Conservation (phyloP, 2,113 vertebrate genomes). For the Spilogale gracilis region DNA sequence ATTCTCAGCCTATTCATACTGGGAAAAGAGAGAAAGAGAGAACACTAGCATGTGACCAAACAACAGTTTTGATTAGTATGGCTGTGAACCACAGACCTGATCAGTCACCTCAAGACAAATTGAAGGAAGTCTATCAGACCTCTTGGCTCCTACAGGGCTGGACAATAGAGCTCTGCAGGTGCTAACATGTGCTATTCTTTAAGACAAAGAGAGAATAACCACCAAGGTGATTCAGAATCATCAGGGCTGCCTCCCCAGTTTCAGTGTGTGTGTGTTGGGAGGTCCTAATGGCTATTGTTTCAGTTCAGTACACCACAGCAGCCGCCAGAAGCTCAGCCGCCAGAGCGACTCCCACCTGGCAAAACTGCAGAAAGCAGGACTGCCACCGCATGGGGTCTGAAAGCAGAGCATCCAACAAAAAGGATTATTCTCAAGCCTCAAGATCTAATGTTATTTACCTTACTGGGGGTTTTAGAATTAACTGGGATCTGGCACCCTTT, state of each 20-base stretch:
- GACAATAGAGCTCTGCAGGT: neutral
- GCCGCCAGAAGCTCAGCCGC: neutral
- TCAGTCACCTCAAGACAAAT: neutral
- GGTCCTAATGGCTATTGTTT: neutral
- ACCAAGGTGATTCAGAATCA: conserved; percentile 5
- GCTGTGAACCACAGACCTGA: neutral
- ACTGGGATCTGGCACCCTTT: neutral
- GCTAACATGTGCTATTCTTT: neutral
- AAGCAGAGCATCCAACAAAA: neutral
- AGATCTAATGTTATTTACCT: neutral
- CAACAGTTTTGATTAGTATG: neutral
- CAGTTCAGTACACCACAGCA: neutral
- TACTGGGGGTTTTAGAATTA: neutral
- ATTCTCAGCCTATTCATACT: neutral
- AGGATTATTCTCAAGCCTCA: neutral
- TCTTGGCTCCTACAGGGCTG: neutral
- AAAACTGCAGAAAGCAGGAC: neutral
- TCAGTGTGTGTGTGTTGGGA: neutral
- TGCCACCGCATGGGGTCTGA: neutral
- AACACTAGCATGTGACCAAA: neutral
- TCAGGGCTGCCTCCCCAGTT: neutral
- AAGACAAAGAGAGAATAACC: neutral
- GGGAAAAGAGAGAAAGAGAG: neutral
- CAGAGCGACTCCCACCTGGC: no score
- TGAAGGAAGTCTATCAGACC: neutral